Base-by-base conservation (phyloP, 2,888 invertebrate species). In the Drosophila melanosoma region DNA sequence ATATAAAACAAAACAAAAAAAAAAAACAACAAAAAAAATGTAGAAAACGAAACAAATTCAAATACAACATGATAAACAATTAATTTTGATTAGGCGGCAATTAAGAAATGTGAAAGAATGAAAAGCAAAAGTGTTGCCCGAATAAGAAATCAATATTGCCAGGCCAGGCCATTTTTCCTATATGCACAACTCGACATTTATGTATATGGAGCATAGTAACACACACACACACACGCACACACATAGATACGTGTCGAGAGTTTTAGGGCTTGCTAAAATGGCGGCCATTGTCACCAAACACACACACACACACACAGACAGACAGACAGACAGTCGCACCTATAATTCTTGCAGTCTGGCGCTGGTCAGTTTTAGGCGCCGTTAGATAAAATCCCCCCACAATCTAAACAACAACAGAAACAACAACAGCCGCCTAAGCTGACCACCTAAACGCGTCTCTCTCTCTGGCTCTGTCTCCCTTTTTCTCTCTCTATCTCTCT, bases 21-120 rank as follows among this genome's bases (percentile, higher is more conserved):
- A 65, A 67, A 62, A 73, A 75, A 51, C 42, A 52, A 36, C 67
- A 72, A 45, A 67, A 36, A 69, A 72, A 45, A 67, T 65, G 62
- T 36, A 70, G 32, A 69, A 68, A 71, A 76, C 74, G 86, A 81
- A 73, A 76, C 64, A 71, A 75, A 89, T 81, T 83, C 76, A 81
- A 80, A 89, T 88, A 90, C 57, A 83, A 90, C 91, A 90, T 88
- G 91, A 86, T 88, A 90, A 90, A 90, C 89, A 90, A 90, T 90
- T 91, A 91, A 91, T 90, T 91, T 91, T 91, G 91, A 90, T 90
- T 90, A 90, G 90, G 70, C 83, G 63, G 32, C 89, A 89, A 89
- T 90, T 89, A 90, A 86, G 85, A 20, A 70, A 74, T 62, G 56
- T 42, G 40, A 51, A 45, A 56, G 65, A 73, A 65, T 65, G 65